These are phyloP conservation scores for Euwallacea fornicatus DNA, from an alignment of 1,140 invertebrate genomes.

Conservation along the genomic window DNA sequence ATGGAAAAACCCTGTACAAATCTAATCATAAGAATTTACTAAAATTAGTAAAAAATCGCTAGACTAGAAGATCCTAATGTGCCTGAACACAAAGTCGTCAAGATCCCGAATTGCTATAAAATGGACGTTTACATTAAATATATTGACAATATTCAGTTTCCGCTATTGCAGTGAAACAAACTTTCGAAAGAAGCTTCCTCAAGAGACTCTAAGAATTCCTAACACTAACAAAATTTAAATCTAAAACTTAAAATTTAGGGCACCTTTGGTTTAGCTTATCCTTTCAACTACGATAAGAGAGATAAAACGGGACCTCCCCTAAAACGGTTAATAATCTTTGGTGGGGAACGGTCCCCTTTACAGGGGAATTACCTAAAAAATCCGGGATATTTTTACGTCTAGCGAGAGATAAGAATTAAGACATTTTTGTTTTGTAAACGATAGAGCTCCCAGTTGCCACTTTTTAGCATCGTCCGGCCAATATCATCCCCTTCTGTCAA, in stretches of 20 bases:
- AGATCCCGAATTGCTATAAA: conserved; percentile 30
- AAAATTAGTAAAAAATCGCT: conserved; percentile 17
- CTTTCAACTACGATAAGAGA: conserved; percentile 16
- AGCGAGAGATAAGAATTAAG: conserved; percentile 45
- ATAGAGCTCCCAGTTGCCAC: neutral
- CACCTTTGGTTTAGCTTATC: conserved; percentile 57
- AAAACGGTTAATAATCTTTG: conserved; percentile 26
- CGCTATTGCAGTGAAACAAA: neutral
- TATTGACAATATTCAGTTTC: conserved; percentile 30
- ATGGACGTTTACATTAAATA: conserved; percentile 39
- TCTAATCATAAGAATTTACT: conserved; percentile 33
- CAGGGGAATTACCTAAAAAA: conserved; percentile 23
- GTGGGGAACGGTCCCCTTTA: conserved; percentile 11
- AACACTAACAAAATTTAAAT: too few relatives aligned
- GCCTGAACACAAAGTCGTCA: conserved; percentile 8
- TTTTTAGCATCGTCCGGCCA: conserved; percentile 47
- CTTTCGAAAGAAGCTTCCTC: too few relatives aligned
- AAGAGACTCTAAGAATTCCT: too few relatives aligned
- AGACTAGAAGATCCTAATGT: conserved; percentile 35
- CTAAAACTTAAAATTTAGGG: conserved; percentile 53
- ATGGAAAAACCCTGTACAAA: conserved; percentile 38
- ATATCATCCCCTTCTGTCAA: conserved; percentile 51
- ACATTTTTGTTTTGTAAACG: conserved; percentile 27
- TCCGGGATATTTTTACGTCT: conserved; percentile 40
- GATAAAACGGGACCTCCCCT: conserved; percentile 12